Evolutionary conservation across 2,888 invertebrate genomes (phyloP).

Genomic region (Archips xylosteana): DNA sequence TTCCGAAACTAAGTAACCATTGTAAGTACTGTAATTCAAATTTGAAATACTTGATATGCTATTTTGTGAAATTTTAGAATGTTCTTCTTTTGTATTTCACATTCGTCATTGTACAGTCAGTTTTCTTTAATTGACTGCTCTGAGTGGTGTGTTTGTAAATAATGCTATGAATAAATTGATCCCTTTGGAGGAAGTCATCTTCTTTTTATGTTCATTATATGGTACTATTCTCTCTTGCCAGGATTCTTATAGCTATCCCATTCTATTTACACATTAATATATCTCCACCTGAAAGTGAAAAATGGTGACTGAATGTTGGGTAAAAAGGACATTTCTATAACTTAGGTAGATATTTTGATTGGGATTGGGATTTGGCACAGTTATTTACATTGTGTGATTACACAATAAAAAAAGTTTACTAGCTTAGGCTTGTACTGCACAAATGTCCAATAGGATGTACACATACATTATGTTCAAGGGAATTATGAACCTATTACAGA

Average conservation of each 20-base stretch:
- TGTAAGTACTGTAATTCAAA: slow-evolving; percentile 53
- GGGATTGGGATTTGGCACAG: neutral
- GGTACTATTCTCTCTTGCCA: slow-evolving; percentile 41
- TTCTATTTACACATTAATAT: slow-evolving; percentile 32
- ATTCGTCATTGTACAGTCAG: slow-evolving; percentile 44
- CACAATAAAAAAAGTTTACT: too few species aligned
- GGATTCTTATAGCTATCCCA: slow-evolving; percentile 34
- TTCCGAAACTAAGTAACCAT: slow-evolving; percentile 67
- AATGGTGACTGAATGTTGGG: neutral
- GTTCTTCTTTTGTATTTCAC: slow-evolving; percentile 39
- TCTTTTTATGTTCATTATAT: slow-evolving; percentile 49
- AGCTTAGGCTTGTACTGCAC: too few species aligned
- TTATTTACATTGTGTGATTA: too few species aligned
- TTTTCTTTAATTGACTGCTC: slow-evolving; percentile 36
- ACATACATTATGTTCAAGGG: too few species aligned
- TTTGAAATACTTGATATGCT: slow-evolving; percentile 57
- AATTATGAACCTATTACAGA: too few species aligned
- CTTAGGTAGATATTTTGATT: too few species aligned
- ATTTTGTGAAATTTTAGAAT: slow-evolving; percentile 45
- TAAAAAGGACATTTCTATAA: neutral
- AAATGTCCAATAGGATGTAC: too few species aligned
- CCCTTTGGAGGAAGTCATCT: slow-evolving; percentile 70
- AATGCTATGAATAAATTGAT: slow-evolving; percentile 77
- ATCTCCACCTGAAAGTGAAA: slow-evolving; percentile 42
- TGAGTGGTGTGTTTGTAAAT: slow-evolving; percentile 51